Evolutionary conservation across 2,888 invertebrate species (phyloP).

Genomic region (Drosophila borborema): DNA sequence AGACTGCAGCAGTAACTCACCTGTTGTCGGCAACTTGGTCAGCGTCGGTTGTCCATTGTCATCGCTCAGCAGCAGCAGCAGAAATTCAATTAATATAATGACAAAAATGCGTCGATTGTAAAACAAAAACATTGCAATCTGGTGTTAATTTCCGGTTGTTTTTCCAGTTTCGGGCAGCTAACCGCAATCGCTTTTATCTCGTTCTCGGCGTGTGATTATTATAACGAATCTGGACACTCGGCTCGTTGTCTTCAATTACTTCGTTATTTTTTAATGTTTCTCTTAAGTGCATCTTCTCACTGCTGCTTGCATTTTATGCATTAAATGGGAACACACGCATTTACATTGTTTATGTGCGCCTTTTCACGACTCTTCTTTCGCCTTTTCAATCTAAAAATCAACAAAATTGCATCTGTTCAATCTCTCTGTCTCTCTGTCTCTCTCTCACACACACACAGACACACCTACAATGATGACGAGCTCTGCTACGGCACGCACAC

Average conservation of each 20-base stretch:
- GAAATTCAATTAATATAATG: conserved; percentile 86
- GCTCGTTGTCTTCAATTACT: conserved; percentile 30
- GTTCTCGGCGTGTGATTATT: conserved; percentile 4
- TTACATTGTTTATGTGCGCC: conserved; percentile 46
- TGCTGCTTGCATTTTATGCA: conserved; percentile 47
- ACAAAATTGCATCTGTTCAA: conserved; percentile 17
- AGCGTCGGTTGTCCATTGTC: conserved; percentile 78
- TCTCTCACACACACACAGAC: not conserved
- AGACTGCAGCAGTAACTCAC: conserved; percentile 61
- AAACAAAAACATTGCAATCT: conserved; percentile 91
- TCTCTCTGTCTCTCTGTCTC: not conserved
- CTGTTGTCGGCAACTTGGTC: conserved; percentile 77
- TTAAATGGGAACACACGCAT: conserved; percentile 25
- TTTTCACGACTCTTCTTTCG: conserved; percentile 20
- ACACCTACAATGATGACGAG: conserved; percentile 13
- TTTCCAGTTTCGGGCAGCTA: conserved; percentile 31
- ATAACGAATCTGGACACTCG: conserved; percentile 13
- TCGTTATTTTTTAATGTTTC: conserved; percentile 26
- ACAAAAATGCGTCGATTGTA: conserved; percentile 88
- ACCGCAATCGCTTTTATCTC: conserved; percentile 33
- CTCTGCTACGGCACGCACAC: conserved; percentile 12
- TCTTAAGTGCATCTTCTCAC: conserved; percentile 43
- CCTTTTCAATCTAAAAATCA: conserved; percentile 26
- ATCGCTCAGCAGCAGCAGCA: conserved; percentile 76
- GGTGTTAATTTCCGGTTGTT: conserved; percentile 53